Percentiles rank a stretch among this genome's conserved stretches.
These are phyloP conservation scores for Mythimna lalbum DNA, from an alignment of 2,888 invertebrate species.

Conservation along the genomic window DNA sequence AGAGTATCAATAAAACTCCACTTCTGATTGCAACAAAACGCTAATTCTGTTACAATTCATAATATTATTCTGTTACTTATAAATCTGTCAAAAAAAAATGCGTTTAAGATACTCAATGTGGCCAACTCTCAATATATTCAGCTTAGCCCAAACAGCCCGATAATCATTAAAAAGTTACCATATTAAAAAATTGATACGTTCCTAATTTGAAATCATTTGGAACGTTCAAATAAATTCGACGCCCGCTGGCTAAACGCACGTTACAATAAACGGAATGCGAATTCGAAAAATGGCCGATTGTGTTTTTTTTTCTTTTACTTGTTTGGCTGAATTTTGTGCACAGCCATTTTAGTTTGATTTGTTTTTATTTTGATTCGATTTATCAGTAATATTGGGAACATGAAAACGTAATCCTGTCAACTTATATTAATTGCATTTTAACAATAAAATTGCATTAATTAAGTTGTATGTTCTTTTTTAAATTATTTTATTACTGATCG, in stretches of 20 bases:
- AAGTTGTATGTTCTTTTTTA: too few relatives aligned
- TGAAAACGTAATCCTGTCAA: not conserved
- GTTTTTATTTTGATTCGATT: constrained; percentile 2
- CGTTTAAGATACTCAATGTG: constrained; percentile 45
- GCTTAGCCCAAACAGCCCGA: constrained; percentile 53
- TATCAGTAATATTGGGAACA: not conserved
- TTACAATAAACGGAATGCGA: constrained; percentile 77
- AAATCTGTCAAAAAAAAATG: constrained; percentile 44
- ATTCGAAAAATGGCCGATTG: constrained; percentile 64
- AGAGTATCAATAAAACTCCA: too few relatives aligned
- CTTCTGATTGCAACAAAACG: not conserved
- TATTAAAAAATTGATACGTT: constrained; percentile 79
- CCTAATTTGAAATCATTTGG: constrained; percentile 79
- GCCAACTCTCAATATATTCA: constrained; percentile 55
- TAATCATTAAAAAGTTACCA: constrained; percentile 65
- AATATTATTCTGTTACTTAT: constrained; percentile 25
- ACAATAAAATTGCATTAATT: too few relatives aligned
- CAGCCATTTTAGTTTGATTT: constrained; percentile 25
- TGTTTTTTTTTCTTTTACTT: constrained; percentile 34
- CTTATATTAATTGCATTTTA: too few relatives aligned
- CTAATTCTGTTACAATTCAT: not conserved
- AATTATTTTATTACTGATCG: too few relatives aligned
- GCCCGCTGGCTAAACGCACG: constrained; percentile 67
- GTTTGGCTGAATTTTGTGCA: constrained; percentile 41
- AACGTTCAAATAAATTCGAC: constrained; percentile 72